Percentiles rank a stretch among this genome's conserved stretches.
Evolutionary conservation across 2,888 invertebrate genomes (phyloP).

Genomic region (Drosophila buzzatii): DNA sequence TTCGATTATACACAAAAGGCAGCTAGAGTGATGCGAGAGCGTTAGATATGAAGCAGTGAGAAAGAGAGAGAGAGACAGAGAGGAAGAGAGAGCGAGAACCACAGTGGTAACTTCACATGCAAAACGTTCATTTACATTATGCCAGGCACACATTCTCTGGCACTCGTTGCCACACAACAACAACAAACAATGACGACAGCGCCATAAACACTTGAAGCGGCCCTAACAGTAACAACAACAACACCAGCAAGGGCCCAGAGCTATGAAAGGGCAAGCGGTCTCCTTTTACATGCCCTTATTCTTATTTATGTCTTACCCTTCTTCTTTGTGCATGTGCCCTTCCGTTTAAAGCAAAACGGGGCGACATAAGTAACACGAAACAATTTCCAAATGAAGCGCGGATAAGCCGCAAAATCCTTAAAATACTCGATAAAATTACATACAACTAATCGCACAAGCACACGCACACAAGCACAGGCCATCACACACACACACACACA

Average conservation of each 20-base stretch:
- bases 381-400: conserved; percentile 80
- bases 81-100: background rate
- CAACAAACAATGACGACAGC: conserved; percentile 64
- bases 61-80: background rate
- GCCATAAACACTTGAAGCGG: conserved; percentile 69
- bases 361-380: conserved; percentile 79
- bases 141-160: conserved; percentile 39
- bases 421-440: conserved; percentile 84
- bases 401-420: conserved; percentile 83
- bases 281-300: conserved; percentile 53
- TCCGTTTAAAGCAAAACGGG: conserved; percentile 44
- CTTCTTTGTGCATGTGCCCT: conserved; percentile 17
- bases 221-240: conserved; percentile 38
- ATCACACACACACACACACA: conserved; percentile 23
- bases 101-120: conserved; percentile 56
- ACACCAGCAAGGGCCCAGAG: conserved; percentile 6
- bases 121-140: conserved; percentile 74
- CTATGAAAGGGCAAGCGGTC: conserved; percentile 51
- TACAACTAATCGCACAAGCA: conserved; percentile 83
- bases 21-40: conserved; percentile 9
- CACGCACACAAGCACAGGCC: conserved; percentile 48
- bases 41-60: conserved; percentile 1
- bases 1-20: conserved; percentile 59
- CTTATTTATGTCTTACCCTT: conserved; percentile 22
- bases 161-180: conserved; percentile 52